A percentile compares a stretch with the other conserved stretches of the same genome.
Conservation (phyloP, 2,888 invertebrate species). For the Petrophora chlorosata region DNA sequence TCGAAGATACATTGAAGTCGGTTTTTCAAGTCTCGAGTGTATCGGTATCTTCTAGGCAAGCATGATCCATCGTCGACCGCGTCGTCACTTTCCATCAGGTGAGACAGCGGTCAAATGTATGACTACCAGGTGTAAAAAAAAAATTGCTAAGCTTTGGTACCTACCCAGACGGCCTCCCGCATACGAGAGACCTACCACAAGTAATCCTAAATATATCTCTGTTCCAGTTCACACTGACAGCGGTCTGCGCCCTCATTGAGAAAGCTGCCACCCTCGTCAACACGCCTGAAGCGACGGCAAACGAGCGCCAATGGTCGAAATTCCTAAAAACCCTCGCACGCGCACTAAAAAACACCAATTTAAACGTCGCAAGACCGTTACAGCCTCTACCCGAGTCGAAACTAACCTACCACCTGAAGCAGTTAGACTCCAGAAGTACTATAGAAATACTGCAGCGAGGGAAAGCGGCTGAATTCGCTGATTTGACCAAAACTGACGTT, state of each 20-base stretch:
- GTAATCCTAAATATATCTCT: too few relatives aligned
- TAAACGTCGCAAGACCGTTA: slow-evolving; percentile 60
- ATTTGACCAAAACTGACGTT: slow-evolving; percentile 65
- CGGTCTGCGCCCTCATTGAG: slow-evolving; percentile 68
- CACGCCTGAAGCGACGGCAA: slow-evolving; percentile 70
- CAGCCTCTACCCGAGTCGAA: slow-evolving; percentile 53
- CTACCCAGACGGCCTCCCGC: too few relatives aligned
- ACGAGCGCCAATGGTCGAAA: slow-evolving; percentile 80
- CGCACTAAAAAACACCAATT: slow-evolving; percentile 63
- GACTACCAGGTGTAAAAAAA: too few relatives aligned
- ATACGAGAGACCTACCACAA: too few relatives aligned
- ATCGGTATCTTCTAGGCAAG: too few relatives aligned
- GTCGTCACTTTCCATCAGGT: too few relatives aligned
- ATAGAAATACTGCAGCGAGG: slow-evolving; percentile 74
- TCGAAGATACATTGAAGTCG: too few relatives aligned
- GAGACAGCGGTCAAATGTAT: too few relatives aligned
- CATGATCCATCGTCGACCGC: too few relatives aligned
- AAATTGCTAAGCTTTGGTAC: too few relatives aligned
- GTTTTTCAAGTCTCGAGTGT: too few relatives aligned
- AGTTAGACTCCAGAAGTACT: slow-evolving; percentile 65
- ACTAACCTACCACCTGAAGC: slow-evolving; percentile 59
- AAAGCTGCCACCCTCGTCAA: slow-evolving; percentile 60
- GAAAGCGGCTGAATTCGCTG: slow-evolving; percentile 66
- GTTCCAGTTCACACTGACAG: slow-evolving; percentile 69
- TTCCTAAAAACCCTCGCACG: slow-evolving; percentile 81